These are phyloP conservation scores for Anastrepha ludens DNA, from an alignment of 1,140 invertebrate species.

Conservation along the genomic window DNA sequence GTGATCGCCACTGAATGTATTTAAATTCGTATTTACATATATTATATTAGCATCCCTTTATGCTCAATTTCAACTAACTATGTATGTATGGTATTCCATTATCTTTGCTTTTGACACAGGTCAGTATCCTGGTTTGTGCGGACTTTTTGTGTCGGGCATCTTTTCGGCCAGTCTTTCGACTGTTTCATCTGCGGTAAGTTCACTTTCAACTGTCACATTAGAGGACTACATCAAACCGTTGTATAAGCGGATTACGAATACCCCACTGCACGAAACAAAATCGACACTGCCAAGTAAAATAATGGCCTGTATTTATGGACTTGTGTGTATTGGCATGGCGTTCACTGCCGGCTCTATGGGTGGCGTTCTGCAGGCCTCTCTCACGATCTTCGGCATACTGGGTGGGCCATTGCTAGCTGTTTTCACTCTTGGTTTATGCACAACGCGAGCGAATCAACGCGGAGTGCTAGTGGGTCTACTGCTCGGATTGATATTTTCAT, in stretches of 20 bases:
- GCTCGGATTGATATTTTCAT: constrained; percentile 81
- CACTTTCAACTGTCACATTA: constrained; percentile 87
- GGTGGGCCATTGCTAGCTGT: constrained; percentile 87
- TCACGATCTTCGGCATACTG: constrained; percentile 87
- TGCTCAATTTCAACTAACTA: no score
- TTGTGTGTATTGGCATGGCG: constrained; percentile 82
- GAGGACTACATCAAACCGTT: constrained; percentile 85
- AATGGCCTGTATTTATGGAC: constrained; percentile 82
- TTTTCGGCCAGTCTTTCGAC: constrained; percentile 90
- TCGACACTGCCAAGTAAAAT: constrained; percentile 77
- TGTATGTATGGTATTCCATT: no score
- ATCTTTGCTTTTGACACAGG: constrained; percentile 57
- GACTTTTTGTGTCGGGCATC: constrained; percentile 89
- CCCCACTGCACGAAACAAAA: constrained; percentile 64
- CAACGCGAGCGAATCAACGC: constrained; percentile 79
- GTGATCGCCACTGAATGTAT: no score
- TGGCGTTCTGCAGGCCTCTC: constrained; percentile 82
- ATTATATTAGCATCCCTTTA: no score
- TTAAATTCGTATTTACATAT: no score
- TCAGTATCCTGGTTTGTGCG: constrained; percentile 82
- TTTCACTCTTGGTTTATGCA: constrained; percentile 87
- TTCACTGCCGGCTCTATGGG: constrained; percentile 82
- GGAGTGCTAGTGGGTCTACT: constrained; percentile 83
- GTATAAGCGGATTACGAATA: constrained; percentile 71
- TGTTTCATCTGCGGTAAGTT: constrained; percentile 89